Conservation (phyloP, 2,888 invertebrate species). For the Yponomeuta plumbellus region DNA sequence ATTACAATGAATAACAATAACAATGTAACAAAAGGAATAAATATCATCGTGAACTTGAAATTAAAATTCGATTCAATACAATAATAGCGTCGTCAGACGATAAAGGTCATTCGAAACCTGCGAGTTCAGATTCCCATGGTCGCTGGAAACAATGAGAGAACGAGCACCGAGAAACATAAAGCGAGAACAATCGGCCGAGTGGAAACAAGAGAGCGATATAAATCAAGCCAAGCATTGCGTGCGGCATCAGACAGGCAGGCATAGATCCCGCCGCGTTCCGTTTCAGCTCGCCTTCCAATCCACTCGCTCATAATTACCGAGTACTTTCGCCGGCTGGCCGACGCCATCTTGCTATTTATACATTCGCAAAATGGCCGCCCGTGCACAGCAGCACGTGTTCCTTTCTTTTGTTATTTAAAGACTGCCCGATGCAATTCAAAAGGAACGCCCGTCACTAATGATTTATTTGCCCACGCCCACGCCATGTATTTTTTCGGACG, state of each 20-base stretch:
- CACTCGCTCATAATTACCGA: constrained; percentile 67
- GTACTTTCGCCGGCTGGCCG: constrained; percentile 70
- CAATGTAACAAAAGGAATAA: constrained; percentile 3
- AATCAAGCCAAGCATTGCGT: constrained; percentile 72
- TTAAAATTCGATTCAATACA: constrained; percentile 34
- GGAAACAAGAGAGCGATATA: constrained; percentile 71
- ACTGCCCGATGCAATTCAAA: constrained; percentile 31
- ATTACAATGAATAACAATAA: not conserved
- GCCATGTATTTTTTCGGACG: not conserved
- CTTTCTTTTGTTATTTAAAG: constrained; percentile 45
- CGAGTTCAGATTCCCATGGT: constrained; percentile 55
- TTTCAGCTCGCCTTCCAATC: constrained; percentile 53
- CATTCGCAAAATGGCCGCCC: constrained; percentile 67
- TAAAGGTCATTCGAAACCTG: constrained; percentile 54
- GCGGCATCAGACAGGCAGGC: constrained; percentile 41
- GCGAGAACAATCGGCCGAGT: constrained; percentile 66
- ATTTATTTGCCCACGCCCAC: constrained; percentile 17
- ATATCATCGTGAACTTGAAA: constrained; percentile 40
- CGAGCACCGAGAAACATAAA: constrained; percentile 55
- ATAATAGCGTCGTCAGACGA: constrained; percentile 15
- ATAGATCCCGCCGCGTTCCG: constrained; percentile 65
- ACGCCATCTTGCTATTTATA: constrained; percentile 74
- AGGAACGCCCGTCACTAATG: constrained; percentile 21
- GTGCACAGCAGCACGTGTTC: constrained; percentile 53
- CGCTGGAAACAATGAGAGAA: constrained; percentile 63